Percentiles rank a stretch among this genome's conserved stretches.
These are phyloP conservation scores for Alectura lathami DNA, from an alignment of 2,113 vertebrate species.

Conservation along the genomic window DNA sequence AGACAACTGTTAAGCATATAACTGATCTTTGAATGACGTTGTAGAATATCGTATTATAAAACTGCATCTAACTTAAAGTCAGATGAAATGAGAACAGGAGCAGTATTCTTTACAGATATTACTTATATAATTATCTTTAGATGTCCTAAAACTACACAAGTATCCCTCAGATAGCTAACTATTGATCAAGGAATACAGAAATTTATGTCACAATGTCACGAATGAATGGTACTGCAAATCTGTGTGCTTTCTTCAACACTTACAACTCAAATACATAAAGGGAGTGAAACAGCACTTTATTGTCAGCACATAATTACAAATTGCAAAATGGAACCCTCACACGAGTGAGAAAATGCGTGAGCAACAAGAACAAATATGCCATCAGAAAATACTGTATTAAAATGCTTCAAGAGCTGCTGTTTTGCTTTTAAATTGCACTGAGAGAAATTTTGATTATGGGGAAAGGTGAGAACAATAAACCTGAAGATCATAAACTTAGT, in stretches of 20 bases:
- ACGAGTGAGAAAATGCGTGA: not conserved
- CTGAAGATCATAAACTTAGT: not conserved
- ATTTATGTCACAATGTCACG: not conserved
- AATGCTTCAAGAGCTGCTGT: not conserved
- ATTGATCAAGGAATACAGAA: not conserved
- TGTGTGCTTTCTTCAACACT: slow-evolving; percentile 36
- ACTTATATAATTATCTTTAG: not conserved
- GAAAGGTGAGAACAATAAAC: slow-evolving; percentile 11
- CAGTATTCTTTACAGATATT: not conserved
- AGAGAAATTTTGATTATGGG: slow-evolving; percentile 16
- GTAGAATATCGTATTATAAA: not conserved
- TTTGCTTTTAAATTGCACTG: not conserved
- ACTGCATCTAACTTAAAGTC: not conserved
- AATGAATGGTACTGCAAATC: not conserved
- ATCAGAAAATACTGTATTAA: slow-evolving; percentile 18
- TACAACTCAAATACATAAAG: slow-evolving; percentile 12
- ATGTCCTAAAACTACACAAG: not conserved
- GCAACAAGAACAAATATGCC: slow-evolving; percentile 50
- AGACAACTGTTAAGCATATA: not conserved
- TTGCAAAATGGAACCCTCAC: not conserved
- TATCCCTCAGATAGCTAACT: not conserved
- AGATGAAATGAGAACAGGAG: not conserved
- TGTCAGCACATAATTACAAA: slow-evolving; percentile 61
- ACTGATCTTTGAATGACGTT: not conserved
- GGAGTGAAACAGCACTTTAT: slow-evolving; percentile 44